A percentile compares a stretch with the other conserved stretches of the same genome.
phyloP scores from a whole-genome alignment of 1,140 invertebrate species.

The Cyrtorhinus lividipennis region DNA sequence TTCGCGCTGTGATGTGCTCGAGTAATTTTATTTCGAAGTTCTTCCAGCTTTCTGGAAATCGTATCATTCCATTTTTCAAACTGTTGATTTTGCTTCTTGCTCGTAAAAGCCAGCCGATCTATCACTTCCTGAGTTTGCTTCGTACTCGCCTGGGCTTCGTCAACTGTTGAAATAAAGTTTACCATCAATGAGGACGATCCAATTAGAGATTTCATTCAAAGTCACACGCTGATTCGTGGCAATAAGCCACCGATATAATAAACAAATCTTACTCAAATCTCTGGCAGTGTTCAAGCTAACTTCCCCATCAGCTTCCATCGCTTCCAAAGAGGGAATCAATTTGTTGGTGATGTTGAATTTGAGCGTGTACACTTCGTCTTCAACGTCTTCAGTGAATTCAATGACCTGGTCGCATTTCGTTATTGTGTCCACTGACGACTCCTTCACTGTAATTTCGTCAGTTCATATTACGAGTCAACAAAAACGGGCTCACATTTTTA shows the following conservation, averaged over 20 bases:
- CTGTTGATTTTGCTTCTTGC: slow-evolving; percentile 37
- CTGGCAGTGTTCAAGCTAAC: slow-evolving; percentile 30
- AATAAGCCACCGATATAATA: too few species aligned
- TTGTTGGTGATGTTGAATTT: slow-evolving; percentile 24
- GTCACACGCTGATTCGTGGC: too few species aligned
- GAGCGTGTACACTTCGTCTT: slow-evolving; percentile 24
- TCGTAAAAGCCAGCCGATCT: slow-evolving; percentile 16
- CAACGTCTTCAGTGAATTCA: slow-evolving; percentile 25
- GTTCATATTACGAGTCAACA: not conserved
- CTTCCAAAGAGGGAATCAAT: slow-evolving; percentile 35
- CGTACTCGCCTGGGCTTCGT: slow-evolving; percentile 23
- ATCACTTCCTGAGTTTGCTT: slow-evolving; percentile 24
- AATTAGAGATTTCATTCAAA: not conserved
- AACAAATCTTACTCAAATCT: slow-evolving; percentile 24
- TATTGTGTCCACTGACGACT: slow-evolving; percentile 24
- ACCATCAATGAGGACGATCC: too few species aligned
- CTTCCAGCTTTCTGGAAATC: slow-evolving; percentile 43
- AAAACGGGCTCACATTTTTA: too few species aligned
- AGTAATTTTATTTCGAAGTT: slow-evolving; percentile 54
- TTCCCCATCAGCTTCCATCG: slow-evolving; percentile 40
- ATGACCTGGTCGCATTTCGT: slow-evolving; percentile 15
- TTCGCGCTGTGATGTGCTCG: slow-evolving; percentile 66
- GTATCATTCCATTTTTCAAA: slow-evolving; percentile 45
- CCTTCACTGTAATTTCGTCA: slow-evolving; percentile 22
- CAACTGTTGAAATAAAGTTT: slow-evolving; percentile 22